These are phyloP conservation scores for Ondatra zibethicus DNA, from an alignment of 2,113 vertebrate species.

Conservation along the genomic window DNA sequence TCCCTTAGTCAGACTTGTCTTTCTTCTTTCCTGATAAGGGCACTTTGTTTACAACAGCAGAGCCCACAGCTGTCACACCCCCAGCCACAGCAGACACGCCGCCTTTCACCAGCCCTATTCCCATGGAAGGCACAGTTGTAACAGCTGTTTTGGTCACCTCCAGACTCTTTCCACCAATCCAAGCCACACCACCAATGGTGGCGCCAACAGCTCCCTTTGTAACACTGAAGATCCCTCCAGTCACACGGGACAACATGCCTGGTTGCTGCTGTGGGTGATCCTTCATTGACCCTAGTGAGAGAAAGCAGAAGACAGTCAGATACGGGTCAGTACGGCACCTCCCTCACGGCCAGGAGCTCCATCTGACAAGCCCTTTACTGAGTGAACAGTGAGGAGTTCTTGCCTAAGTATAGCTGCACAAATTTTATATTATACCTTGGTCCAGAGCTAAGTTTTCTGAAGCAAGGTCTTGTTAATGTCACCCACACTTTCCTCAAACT, in stretches of 20 bases:
- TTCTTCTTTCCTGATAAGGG: slow-evolving; percentile 96
- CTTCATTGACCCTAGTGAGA: slow-evolving; percentile 89
- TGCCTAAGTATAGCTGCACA: not conserved
- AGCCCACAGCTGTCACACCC: slow-evolving; percentile 94
- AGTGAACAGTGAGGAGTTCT: not conserved
- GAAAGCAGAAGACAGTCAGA: slow-evolving; percentile 38
- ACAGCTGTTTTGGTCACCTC: slow-evolving; percentile 97
- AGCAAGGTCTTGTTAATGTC: not conserved
- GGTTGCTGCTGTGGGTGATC: slow-evolving; percentile 93
- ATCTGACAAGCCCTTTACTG: not conserved
- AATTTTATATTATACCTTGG: not conserved
- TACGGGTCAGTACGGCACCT: not conserved
- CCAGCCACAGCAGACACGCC: slow-evolving; percentile 94
- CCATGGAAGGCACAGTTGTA: slow-evolving; percentile 93
- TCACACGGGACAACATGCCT: slow-evolving; percentile 94
- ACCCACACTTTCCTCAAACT: not conserved
- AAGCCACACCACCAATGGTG: slow-evolving; percentile 94
- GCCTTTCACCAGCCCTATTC: slow-evolving; percentile 95
- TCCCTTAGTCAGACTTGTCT: slow-evolving; percentile 95
- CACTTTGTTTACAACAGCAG: slow-evolving; percentile 96
- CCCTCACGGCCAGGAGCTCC: not conserved
- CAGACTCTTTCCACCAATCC: slow-evolving; percentile 97
- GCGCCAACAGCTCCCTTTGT: slow-evolving; percentile 97
- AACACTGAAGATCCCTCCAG: slow-evolving; percentile 94
- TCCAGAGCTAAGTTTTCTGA: not conserved